These are phyloP conservation scores for Allobates femoralis DNA, from an alignment of 2,797 vertebrate species.

Conservation along the genomic window DNA sequence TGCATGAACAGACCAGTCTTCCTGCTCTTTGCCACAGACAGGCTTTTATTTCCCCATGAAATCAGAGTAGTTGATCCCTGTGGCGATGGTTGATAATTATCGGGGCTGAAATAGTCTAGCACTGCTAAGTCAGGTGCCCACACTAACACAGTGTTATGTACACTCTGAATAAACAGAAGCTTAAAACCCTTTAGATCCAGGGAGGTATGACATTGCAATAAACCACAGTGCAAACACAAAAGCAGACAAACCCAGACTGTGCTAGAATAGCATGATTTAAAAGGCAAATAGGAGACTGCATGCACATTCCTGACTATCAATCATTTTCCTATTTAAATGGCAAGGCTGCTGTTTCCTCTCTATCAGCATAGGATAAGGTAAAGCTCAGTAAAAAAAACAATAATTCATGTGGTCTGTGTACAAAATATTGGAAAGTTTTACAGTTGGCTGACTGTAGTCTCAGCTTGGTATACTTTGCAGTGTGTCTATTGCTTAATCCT, in stretches of 20 bases:
- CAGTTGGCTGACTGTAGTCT: slow-evolving; percentile 55
- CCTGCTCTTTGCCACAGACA: slow-evolving; percentile 50
- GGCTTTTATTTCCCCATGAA: slow-evolving; percentile 55
- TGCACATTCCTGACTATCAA: slow-evolving; percentile 65
- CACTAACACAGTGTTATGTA: slow-evolving; percentile 58
- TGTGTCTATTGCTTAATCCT: slow-evolving; percentile 32
- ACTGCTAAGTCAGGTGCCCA: slow-evolving; percentile 60
- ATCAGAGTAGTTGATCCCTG: slow-evolving; percentile 59
- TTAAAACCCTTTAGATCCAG: slow-evolving; percentile 64
- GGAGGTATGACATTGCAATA: slow-evolving; percentile 64
- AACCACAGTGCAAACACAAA: slow-evolving; percentile 64
- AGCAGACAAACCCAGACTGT: slow-evolving; percentile 65
- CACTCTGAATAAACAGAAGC: slow-evolving; percentile 62
- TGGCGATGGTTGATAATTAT: slow-evolving; percentile 59
- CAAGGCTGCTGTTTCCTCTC: slow-evolving; percentile 61
- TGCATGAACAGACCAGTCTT: slow-evolving; percentile 30
- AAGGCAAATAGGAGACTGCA: slow-evolving; percentile 64
- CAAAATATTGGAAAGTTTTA: slow-evolving; percentile 55
- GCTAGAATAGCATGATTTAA: slow-evolving; percentile 65
- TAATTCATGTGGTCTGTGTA: slow-evolving; percentile 60
- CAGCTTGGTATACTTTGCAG: slow-evolving; percentile 27
- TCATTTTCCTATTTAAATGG: slow-evolving; percentile 65
- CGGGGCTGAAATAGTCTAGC: slow-evolving; percentile 60
- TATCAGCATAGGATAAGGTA: slow-evolving; percentile 63
- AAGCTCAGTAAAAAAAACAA: slow-evolving; percentile 61